These are phyloP conservation scores for Pungitius pungitius DNA, from an alignment of 2,113 vertebrate species.

Conservation along the genomic window DNA sequence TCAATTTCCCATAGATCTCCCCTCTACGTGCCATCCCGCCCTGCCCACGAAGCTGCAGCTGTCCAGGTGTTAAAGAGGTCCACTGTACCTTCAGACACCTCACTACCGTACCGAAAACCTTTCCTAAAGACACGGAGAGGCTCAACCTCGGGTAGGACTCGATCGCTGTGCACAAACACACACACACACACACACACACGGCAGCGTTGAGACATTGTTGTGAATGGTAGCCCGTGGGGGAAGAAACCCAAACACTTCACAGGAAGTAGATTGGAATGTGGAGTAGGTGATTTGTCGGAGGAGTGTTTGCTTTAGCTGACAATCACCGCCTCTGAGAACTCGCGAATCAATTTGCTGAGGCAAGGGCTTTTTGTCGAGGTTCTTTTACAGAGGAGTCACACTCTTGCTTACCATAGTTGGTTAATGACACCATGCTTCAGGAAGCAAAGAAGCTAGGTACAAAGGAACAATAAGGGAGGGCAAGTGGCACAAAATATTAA, in stretches of 20 bases:
- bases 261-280: slow-evolving; percentile 50
- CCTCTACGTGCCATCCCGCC: slow-evolving; percentile 30
- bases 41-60: slow-evolving; percentile 80
- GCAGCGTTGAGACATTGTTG: not conserved
- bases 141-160: slow-evolving; percentile 80
- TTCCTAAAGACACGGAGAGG: slow-evolving; percentile 78
- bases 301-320: slow-evolving; percentile 30
- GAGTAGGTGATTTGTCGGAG: slow-evolving; percentile 21
- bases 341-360: slow-evolving; percentile 1
- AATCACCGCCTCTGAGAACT: slow-evolving; percentile 3
- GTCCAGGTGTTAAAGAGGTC: slow-evolving; percentile 78
- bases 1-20: slow-evolving; percentile 21
- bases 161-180: not conserved
- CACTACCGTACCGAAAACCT: slow-evolving; percentile 60
- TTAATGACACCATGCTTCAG: slow-evolving; percentile 7
- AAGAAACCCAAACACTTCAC: slow-evolving; percentile 41
- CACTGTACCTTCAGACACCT: slow-evolving; percentile 86
- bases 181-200: slow-evolving; percentile 3
- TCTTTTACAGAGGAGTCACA: not conserved
- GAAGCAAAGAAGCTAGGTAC: slow-evolving; percentile 17
- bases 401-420: not conserved
- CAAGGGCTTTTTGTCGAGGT: slow-evolving; percentile 1
- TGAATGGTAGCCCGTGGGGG: slow-evolving; percentile 3
- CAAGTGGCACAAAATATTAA: too few species aligned
- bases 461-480: too few species aligned